Percentiles rank a stretch among this genome's conserved stretches.
phyloP scores from a whole-genome alignment of 2,888 invertebrate genomes.

The Spodoptera picta region DNA sequence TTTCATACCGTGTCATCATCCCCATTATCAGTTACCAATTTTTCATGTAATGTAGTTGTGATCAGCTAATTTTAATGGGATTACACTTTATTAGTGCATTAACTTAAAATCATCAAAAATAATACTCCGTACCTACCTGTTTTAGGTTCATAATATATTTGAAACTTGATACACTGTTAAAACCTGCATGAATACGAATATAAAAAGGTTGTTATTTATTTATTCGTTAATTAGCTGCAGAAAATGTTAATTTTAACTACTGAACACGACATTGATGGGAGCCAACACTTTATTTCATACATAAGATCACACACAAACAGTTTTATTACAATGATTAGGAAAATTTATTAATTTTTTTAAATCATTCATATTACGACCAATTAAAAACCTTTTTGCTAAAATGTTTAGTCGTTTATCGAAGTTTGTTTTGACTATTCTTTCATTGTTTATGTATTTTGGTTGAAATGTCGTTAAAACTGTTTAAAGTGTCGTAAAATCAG shows the following conservation, averaged over 20 bases:
- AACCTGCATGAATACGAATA: neutral
- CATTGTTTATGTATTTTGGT: constrained; percentile 2
- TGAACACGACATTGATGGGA: constrained; percentile 2
- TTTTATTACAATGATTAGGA: constrained; percentile 35
- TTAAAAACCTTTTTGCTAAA: constrained; percentile 24
- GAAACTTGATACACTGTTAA: neutral
- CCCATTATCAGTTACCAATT: no score
- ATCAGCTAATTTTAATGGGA: no score
- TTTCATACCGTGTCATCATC: no score
- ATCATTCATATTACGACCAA: constrained; percentile 19
- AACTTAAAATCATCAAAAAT: no score
- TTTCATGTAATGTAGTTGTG: no score
- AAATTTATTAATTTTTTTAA: constrained; percentile 8
- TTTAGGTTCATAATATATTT: no score
- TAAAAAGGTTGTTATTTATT: neutral
- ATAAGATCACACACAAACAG: constrained; percentile 24
- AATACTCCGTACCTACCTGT: no score
- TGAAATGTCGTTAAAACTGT: constrained; percentile 24
- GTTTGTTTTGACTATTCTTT: neutral
- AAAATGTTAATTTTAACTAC: constrained; percentile 13
- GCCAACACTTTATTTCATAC: constrained; percentile 15
- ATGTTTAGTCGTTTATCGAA: constrained; percentile 14
- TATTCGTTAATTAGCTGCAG: constrained; percentile 4
- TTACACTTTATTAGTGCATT: no score
- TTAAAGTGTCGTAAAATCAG: constrained; percentile 9